Evolutionary conservation across 2,113 vertebrate species (phyloP), one percentile per base, ranked within the genome.

Genomic region (Notechis scutatus): DNA sequence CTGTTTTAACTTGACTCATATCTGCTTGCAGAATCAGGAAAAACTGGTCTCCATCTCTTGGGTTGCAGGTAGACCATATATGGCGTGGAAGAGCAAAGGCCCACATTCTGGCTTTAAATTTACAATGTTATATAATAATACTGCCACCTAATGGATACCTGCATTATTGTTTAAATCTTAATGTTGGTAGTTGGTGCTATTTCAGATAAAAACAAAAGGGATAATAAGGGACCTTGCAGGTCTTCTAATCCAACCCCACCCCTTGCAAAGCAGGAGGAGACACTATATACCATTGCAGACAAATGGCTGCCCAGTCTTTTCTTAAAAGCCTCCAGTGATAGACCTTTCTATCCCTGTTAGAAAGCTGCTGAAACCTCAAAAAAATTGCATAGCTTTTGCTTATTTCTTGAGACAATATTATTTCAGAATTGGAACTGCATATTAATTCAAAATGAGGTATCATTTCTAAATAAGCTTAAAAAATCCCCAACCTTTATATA

Each of bases 121-220:
- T 87, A 57, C 57, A 90, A 34, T 69, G 24, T 87, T 90, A 34
- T 94, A 93, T 95, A 96, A 97, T 96, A 93, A 97, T 96, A 93
- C 97, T 96, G 97, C 97, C 97, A 97, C 89, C 97, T 97, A 93
- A 95, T 96, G 97, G 95, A 93, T 91, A 90, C 52, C 0, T 85
- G 69, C 7, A 85, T 59, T 52, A 85, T 59, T 91, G 47, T 9
- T 81, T 59, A 50, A 87, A 55, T 42, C 23, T 81, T 81, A 39
- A 45, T 93, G 52, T 47, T 15, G 39, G 23, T 69, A 45, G 24
- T 29, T 11, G 29, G 18, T 61, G 24, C 56, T 47, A 20, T 64
- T 18, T 47, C 10, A 12, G 45, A 57, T 61, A 61, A 59, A 42
- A 64, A n/a, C 4, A 69, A 18, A 29, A 15, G 4, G 5, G 29